These are phyloP conservation scores for Corvus cornix DNA, from an alignment of 2,113 vertebrate genomes.

Conservation along the genomic window DNA sequence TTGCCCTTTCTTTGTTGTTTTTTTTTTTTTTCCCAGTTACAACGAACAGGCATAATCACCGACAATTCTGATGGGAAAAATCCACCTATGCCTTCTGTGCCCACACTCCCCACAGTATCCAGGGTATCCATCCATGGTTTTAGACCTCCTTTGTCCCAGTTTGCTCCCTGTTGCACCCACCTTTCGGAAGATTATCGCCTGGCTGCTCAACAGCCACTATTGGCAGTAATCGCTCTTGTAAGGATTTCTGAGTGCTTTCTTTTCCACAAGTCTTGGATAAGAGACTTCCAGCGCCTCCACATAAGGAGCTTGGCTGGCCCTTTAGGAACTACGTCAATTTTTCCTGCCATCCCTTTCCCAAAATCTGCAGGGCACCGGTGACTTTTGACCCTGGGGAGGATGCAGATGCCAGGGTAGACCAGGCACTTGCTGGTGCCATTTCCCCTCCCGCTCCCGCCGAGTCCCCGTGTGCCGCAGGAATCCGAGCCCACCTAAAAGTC, in stretches of 20 bases:
- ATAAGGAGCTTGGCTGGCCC: no score
- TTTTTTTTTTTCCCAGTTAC: neutral
- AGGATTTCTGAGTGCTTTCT: neutral
- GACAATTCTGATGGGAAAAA: neutral
- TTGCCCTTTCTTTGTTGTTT: neutral
- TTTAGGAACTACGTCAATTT: neutral
- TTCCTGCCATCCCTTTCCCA: neutral
- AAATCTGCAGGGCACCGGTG: fast-evolving
- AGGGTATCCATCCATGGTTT: neutral
- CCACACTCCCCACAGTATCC: neutral
- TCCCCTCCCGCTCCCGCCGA: neutral
- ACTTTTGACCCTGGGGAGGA: no score
- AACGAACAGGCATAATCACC: neutral
- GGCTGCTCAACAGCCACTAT: neutral
- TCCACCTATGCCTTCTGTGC: neutral
- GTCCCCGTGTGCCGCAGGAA: neutral
- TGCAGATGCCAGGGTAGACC: fast-evolving
- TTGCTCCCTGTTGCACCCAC: no score
- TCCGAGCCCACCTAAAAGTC: neutral
- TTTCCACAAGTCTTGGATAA: neutral
- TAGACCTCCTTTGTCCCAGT: no score
- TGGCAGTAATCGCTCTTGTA: neutral
- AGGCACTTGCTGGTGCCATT: no score
- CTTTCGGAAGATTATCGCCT: fast-evolving
- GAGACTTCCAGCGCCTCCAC: neutral